Base-by-base conservation (phyloP, 2,113 vertebrate species). In the Calyptomena viridis region DNA sequence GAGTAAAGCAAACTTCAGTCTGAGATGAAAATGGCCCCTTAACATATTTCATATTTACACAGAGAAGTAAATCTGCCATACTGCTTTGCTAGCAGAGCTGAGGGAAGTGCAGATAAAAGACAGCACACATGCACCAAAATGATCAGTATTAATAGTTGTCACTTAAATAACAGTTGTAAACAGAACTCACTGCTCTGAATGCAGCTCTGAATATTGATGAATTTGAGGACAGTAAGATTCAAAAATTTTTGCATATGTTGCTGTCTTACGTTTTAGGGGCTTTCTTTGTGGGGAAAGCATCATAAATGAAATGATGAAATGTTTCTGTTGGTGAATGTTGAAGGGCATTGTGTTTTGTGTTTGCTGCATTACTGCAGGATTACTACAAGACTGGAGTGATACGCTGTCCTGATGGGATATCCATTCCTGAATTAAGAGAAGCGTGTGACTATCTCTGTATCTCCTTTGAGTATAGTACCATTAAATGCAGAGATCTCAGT, bases 401-500 rank as follows among this genome's bases (percentile, higher is more conserved):
- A 96, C 99, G 99, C 77, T 99, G 99, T 96, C 99, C 99, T 93
- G 99, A 99, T 98, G 99, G 99, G 95, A 99, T 99, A 98, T 99
- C 99, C 94, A 99, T 99, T 97, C 99, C 99, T n/a, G 99, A 99
- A 93, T 62, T 99, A 95, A 98, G 99, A 97, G 99, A 99, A 98
- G 99, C 99, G 1, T 99, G 99, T 85, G 99, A 99, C 98, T 99
- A 99, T 98, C 99, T 99, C 95, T 99, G 99, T 98, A 99, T 99
- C 98, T 99, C 99, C 85, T 99, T 99, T 73, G 99, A 99, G 97
- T 99, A 99, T 90, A 99, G 99, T 97, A 99, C 99, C 95, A 99
- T 99, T 97, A 99, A 99, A 98, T 99, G 99, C 98, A 99, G 99
- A 98, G 99, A 99, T 98, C 99, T 99, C 72, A 99, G 99, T 99